Base-by-base conservation (phyloP, 2,797 vertebrate species). In the Garrulus glandarius region DNA sequence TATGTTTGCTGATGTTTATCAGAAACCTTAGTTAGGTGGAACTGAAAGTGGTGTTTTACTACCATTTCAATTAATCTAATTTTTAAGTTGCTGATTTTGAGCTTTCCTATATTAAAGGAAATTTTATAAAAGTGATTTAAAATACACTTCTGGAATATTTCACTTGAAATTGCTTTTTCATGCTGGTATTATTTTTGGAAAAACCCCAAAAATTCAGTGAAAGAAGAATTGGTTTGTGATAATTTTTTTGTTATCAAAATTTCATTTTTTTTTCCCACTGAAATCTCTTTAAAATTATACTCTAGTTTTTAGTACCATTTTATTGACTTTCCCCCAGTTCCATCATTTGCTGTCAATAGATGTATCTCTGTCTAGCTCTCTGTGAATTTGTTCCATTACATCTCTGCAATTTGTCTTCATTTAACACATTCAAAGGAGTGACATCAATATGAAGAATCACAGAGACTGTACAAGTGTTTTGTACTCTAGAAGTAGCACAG, bases 131-230 rank as follows among this genome's bases (percentile, higher is more conserved):
- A 78, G 3, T 36, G 1, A 88, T 68, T 84, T 52, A 5, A 75
- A 78, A 55, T 11, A 46, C 6, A 18, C 0, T 43, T 76, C 30
- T 57, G 47, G 7, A 70, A n/a, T 43, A 69, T 43, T 53, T 76
- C 5, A 39, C 5, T 71, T 72, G 18, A 87, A 83, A 67, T 63
- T 24, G 0, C 4, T 61, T 79, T 91, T 57, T 53, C 10, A 20
- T 18, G 17, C 15, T 60, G 15, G 4, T 0, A 0, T 6, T 9
- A 3, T 29, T 39, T 21, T 43, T 2, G 1, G 3, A 11, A 11
- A 55, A 60, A 7, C 0, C 3, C 7, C 9, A 59, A 3, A 8
- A 49, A 19, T 53, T 86, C 29, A 67, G 14, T 44, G 23, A 57
- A 87, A 71, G 21, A 2, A 78, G 34, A 70, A 52, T 57, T 53